Evolutionary conservation across 2,113 vertebrate genomes (phyloP), one percentile per base, ranked within the genome.

Genomic region (Pardalotus punctatus): DNA sequence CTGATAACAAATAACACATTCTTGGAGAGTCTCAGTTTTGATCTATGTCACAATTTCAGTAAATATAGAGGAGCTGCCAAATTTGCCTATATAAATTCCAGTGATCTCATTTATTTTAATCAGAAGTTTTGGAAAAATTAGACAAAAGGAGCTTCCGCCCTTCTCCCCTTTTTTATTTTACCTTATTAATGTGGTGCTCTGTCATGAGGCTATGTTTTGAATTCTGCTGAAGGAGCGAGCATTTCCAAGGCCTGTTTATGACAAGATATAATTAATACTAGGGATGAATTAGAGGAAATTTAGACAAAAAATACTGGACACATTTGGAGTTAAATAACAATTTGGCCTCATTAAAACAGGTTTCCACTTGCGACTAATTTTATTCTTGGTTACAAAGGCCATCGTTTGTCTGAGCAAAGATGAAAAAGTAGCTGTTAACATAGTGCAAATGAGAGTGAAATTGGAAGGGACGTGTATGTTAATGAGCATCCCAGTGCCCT

Each of bases 391-490:
- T 95, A 91, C 86, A 96, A 95, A 95, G 86, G 94, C 83, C 86
- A 93, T 62, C 56, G 0, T 96, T 92, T 91, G 73, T 93, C 93
- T 94, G 76, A 96, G 91, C 64, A 96, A 97, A 96, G 94, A 97
- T 95, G 92, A 97, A 97, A 97, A 96, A 88, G 79, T 95, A 94
- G 91, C 91, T 94, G 89, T 96, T 96, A 96, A 96, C 94, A 89
- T 8, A 94, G 94, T 81, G 86, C 94, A 96, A 96, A 96, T 86
- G 93, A 96, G 89, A 96, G 58, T 64, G 71, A 94, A 97, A 97
- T 97, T 97, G 92, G 86, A 97, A 96, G 58, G 86, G 86, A 89
- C 95, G 85, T 72, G 66, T 81, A 96, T 96, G 88, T 90, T 96
- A 97, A 97, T 94, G 92, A 97, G 93, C 69, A 96, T 94, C 87